These are phyloP conservation scores for Rostratula benghalensis DNA, from an alignment of 2,113 vertebrate genomes.

Conservation along the genomic window DNA sequence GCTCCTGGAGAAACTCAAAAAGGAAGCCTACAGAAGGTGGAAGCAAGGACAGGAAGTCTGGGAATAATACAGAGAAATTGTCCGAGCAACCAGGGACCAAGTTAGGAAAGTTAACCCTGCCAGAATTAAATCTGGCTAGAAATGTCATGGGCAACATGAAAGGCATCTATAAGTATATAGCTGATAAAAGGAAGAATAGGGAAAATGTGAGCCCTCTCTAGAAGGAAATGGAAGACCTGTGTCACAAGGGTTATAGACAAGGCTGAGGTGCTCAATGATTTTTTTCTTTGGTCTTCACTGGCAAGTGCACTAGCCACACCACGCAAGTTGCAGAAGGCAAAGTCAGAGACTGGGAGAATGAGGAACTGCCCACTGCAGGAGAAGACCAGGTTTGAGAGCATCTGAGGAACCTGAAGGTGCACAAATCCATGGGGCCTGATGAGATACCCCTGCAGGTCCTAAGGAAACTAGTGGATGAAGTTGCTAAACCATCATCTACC, in stretches of 20 bases:
- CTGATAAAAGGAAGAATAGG: background rate
- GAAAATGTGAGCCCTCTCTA: background rate
- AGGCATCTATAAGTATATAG: background rate
- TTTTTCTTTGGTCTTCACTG: background rate
- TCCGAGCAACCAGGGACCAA: background rate
- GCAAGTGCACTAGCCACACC: background rate
- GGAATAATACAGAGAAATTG: background rate
- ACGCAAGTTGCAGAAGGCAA: background rate
- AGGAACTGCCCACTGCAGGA: background rate
- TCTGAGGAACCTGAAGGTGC: background rate
- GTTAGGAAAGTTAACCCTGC: background rate
- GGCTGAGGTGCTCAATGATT: background rate
- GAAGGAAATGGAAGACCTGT: background rate
- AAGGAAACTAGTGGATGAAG: background rate
- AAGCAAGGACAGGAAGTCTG: background rate
- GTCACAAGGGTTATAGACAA: background rate
- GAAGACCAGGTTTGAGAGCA: background rate
- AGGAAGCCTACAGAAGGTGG: background rate
- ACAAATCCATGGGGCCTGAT: background rate
- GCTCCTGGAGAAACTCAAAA: background rate
- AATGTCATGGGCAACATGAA: background rate
- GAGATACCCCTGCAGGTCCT: background rate
- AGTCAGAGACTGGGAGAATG: background rate
- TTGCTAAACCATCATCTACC: background rate
- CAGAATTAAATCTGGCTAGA: background rate